A percentile compares a stretch with the other conserved stretches of the same genome.
phyloP scores from a whole-genome alignment of 2,113 vertebrate genomes.

The Entosphenus tridentatus region DNA sequence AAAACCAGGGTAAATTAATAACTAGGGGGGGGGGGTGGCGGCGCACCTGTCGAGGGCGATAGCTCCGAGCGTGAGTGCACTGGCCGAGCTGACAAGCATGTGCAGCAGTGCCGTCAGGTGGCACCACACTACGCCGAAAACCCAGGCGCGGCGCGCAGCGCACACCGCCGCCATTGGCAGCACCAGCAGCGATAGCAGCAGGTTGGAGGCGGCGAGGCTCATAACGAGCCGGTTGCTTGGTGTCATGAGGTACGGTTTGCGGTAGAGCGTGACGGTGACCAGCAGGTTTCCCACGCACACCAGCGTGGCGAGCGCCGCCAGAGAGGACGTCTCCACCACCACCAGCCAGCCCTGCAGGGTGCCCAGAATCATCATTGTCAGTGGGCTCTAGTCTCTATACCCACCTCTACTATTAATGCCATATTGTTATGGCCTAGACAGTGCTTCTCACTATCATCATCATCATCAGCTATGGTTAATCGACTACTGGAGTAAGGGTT shows the following conservation, averaged over 20 bases:
- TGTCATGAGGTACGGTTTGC: slow-evolving; percentile 72
- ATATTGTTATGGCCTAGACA: too few species aligned
- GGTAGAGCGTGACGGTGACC: slow-evolving; percentile 61
- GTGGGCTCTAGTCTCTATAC: too few species aligned
- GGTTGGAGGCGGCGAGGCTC: slow-evolving; percentile 84
- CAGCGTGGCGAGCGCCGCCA: slow-evolving; percentile 50
- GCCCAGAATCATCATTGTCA: too few species aligned
- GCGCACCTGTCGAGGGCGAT: slow-evolving; percentile 82
- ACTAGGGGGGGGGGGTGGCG: background rate
- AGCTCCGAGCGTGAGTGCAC: slow-evolving; percentile 82
- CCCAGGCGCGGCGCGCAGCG: slow-evolving; percentile 57
- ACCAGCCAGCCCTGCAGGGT: too few species aligned
- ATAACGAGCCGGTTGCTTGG: slow-evolving; percentile 98
- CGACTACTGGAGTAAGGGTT: too few species aligned
- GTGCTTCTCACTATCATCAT: too few species aligned
- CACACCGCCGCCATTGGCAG: slow-evolving; percentile 74
- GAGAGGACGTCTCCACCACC: slow-evolving; percentile 35
- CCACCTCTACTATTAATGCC: too few species aligned
- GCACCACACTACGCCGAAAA: slow-evolving; percentile 94
- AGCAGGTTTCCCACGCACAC: slow-evolving; percentile 75
- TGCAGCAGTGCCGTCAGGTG: slow-evolving; percentile 86
- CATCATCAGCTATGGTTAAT: too few species aligned
- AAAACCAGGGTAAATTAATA: too few species aligned
- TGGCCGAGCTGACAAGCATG: slow-evolving; percentile 86
- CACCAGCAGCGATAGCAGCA: slow-evolving; percentile 62